Percentiles rank a stretch among this genome's conserved stretches.
phyloP scores from a whole-genome alignment of 2,797 vertebrate genomes.

The Acipenser ruthenus region DNA sequence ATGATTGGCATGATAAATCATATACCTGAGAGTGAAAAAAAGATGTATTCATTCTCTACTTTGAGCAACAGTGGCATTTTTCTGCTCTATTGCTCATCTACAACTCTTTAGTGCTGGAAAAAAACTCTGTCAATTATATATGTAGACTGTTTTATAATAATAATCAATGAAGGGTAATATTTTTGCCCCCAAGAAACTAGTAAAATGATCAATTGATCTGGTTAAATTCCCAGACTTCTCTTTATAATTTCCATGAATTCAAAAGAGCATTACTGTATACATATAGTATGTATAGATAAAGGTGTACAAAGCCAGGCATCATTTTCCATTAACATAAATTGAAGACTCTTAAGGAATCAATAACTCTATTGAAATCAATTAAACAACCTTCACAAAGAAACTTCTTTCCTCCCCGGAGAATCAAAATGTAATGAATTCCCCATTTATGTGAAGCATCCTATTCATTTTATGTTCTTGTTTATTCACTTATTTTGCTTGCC shows the following conservation, averaged over 20 bases:
- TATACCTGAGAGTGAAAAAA: background rate
- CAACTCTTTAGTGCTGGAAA: conserved; percentile 64
- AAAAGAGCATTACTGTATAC: conserved; percentile 4
- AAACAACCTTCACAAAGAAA: conserved; percentile 53
- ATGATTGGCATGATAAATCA: no score
- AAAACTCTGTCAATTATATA: conserved; percentile 74
- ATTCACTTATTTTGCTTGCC: conserved; percentile 31
- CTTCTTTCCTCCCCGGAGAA: conserved; percentile 40
- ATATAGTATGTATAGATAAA: conserved; percentile 41
- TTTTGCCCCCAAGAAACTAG: conserved; percentile 76
- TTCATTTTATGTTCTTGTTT: conserved; percentile 32
- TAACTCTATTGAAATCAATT: conserved; percentile 71
- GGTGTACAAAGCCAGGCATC: conserved; percentile 43
- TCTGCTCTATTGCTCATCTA: conserved; percentile 59
- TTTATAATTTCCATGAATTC: conserved; percentile 35
- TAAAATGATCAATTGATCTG: conserved; percentile 78
- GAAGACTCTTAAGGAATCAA: conserved; percentile 82
- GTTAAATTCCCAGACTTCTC: conserved; percentile 74
- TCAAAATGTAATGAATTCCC: conserved; percentile 28
- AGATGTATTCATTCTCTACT: conserved; percentile 38
- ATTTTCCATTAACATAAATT: conserved; percentile 52
- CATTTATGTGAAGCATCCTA: conserved; percentile 30
- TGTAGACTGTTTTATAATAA: no score
- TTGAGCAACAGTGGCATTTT: conserved; percentile 43
- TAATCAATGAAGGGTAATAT: conserved; percentile 50